These are phyloP conservation scores for Dromius quadrimaculatus DNA, from an alignment of 2,888 invertebrate species.

Conservation along the genomic window DNA sequence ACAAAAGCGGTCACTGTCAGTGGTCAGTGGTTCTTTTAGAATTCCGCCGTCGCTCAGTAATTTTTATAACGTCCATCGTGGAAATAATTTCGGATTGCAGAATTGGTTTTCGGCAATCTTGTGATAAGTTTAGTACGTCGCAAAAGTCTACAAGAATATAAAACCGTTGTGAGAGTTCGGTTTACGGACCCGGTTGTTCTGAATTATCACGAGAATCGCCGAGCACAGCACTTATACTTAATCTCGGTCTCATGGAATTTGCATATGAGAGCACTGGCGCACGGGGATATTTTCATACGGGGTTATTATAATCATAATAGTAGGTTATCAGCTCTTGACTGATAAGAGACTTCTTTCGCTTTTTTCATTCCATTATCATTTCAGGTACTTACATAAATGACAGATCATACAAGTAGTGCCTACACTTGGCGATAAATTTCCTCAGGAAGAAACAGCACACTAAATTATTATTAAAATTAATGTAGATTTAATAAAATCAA, in stretches of 20 bases:
- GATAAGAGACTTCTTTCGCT: no score
- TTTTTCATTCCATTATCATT: no score
- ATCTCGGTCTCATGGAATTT: constrained; percentile 28
- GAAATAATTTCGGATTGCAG: constrained; percentile 50
- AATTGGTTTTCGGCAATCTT: constrained; percentile 52
- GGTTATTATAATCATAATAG: neutral
- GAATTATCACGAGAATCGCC: constrained; percentile 43
- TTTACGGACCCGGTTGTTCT: constrained; percentile 46
- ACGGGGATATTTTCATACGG: neutral
- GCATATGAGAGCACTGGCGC: constrained; percentile 28
- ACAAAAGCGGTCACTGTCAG: constrained; percentile 45
- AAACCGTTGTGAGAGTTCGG: constrained; percentile 43
- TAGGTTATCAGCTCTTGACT: no score
- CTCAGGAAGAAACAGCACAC: no score
- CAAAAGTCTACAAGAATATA: constrained; percentile 53
- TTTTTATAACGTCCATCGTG: constrained; percentile 40
- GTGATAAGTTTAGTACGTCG: constrained; percentile 52
- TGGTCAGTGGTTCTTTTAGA: constrained; percentile 24
- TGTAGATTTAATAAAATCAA: no score
- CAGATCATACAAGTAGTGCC: no score
- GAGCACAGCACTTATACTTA: constrained; percentile 32
- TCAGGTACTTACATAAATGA: no score
- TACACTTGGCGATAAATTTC: no score
- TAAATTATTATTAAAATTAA: no score
- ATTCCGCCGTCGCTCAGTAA: constrained; percentile 40